Conservation (phyloP, 53 echinoderm and acorn worm species). For the Temnopleurus reevesii region DNA sequence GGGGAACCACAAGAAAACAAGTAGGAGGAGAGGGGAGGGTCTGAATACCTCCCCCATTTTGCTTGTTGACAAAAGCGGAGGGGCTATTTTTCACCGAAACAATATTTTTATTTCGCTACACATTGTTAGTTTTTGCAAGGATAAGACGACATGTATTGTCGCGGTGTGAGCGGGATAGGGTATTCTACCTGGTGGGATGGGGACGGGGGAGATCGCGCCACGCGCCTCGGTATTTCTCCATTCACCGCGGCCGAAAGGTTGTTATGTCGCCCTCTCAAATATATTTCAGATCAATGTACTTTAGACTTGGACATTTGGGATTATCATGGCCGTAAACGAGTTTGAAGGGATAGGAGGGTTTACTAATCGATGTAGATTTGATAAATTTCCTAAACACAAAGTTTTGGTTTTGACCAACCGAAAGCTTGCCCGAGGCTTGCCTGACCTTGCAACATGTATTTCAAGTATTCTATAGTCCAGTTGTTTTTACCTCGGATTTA, state of each 20-base stretch:
- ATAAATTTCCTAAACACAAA: too few species aligned
- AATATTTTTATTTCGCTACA: conserved; percentile 47
- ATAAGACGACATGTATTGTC: conserved; percentile 19
- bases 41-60: neutral
- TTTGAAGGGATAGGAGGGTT: too few species aligned
- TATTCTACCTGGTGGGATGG: conserved; percentile 4
- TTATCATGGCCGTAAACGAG: too few species aligned
- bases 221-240: neutral
- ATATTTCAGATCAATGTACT: neutral
- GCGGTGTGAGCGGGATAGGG: neutral
- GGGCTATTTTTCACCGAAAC: conserved; percentile 36
- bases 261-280: neutral
- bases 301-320: neutral
- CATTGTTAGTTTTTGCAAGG: conserved; percentile 13
- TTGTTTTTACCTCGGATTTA: too few species aligned
- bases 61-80: conserved; percentile 17
- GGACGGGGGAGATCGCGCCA: neutral
- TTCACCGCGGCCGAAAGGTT: neutral
- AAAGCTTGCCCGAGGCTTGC: too few species aligned
- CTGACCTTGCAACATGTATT: too few species aligned
- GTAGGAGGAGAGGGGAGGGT: neutral
- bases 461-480: too few species aligned
- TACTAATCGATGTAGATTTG: too few species aligned
- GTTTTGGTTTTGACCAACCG: too few species aligned
- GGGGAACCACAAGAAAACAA: neutral